A percentile compares a stretch with the other conserved stretches of the same genome.
Conservation (phyloP, 2,888 invertebrate genomes). For the Ophioninae sp. region DNA sequence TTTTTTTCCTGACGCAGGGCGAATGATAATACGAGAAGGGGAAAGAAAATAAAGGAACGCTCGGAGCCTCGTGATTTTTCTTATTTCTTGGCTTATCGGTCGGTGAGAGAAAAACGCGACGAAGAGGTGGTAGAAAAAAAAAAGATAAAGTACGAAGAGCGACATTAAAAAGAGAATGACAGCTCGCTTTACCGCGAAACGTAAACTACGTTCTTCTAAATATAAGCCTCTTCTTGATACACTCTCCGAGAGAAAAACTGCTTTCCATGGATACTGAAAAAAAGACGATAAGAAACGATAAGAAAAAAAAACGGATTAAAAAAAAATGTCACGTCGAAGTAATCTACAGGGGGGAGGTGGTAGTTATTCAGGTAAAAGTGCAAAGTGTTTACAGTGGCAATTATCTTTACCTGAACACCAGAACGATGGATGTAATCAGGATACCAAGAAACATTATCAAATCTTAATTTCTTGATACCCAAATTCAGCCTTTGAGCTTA, state of each 20-base stretch:
- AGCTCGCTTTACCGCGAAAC: slow-evolving; percentile 34
- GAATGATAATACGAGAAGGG: not conserved
- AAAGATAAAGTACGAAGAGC: slow-evolving; percentile 8
- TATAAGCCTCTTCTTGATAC: slow-evolving; percentile 37
- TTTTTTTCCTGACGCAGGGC: not conserved
- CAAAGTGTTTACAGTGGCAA: slow-evolving; percentile 35
- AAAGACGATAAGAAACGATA: not conserved
- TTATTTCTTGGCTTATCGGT: slow-evolving; percentile 12
- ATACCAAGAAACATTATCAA: not conserved
- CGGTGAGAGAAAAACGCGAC: slow-evolving; percentile 3
- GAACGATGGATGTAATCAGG: slow-evolving; percentile 38
- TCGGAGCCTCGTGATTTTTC: slow-evolving; percentile 30
- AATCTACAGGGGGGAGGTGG: slow-evolving; percentile 19
- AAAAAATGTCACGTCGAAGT: slow-evolving; percentile 24
- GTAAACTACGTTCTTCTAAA: slow-evolving; percentile 41
- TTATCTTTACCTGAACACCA: not conserved
- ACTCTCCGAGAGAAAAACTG: slow-evolving; percentile 1
- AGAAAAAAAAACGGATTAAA: not conserved
- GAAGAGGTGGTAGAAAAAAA: slow-evolving; percentile 6
- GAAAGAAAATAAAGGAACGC: slow-evolving; percentile 30
- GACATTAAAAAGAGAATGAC: slow-evolving; percentile 43
- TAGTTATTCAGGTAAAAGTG: slow-evolving; percentile 8
- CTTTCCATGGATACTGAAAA: slow-evolving; percentile 30
- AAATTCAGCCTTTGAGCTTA: too few relatives aligned
- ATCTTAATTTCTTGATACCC: too few relatives aligned